Evolutionary conservation across 2,113 vertebrate genomes (phyloP).

Genomic region (Acrocephalus arundinaceus): DNA sequence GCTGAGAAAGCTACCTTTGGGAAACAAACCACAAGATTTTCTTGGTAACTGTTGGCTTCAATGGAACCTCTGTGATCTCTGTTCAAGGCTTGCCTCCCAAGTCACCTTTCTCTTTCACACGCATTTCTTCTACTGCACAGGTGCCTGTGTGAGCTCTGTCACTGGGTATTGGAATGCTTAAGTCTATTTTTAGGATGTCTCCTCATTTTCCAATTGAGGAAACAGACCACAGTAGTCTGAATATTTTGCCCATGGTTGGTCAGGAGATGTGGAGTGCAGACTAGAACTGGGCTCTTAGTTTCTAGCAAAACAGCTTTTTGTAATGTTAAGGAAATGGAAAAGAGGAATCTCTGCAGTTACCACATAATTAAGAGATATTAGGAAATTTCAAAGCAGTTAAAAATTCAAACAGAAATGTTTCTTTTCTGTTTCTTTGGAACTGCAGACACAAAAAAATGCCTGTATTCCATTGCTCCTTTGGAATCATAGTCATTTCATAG

Average conservation of each 20-base stretch:
- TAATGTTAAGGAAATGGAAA: background rate
- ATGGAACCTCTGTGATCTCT: background rate
- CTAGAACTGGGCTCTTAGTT: background rate
- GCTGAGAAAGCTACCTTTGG: background rate
- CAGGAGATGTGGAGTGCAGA: background rate
- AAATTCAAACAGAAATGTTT: background rate
- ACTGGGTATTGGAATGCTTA: background rate
- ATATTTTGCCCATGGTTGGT: accelerated
- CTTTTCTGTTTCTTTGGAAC: background rate
- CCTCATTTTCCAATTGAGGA: background rate
- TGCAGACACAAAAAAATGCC: background rate
- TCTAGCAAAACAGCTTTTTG: background rate
- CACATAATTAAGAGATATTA: background rate
- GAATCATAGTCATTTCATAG: background rate
- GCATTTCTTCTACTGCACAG: background rate
- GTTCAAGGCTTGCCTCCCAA: background rate
- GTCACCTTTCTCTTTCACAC: background rate
- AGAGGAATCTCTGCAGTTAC: background rate
- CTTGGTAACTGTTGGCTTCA: background rate
- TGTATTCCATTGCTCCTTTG: background rate
- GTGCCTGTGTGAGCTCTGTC: background rate
- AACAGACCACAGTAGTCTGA: background rate
- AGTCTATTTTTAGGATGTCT: background rate
- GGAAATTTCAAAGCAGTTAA: background rate
- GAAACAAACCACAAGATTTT: background rate